Base-by-base conservation (phyloP, 2,797 vertebrate species). In the Synanceia verrucosa region DNA sequence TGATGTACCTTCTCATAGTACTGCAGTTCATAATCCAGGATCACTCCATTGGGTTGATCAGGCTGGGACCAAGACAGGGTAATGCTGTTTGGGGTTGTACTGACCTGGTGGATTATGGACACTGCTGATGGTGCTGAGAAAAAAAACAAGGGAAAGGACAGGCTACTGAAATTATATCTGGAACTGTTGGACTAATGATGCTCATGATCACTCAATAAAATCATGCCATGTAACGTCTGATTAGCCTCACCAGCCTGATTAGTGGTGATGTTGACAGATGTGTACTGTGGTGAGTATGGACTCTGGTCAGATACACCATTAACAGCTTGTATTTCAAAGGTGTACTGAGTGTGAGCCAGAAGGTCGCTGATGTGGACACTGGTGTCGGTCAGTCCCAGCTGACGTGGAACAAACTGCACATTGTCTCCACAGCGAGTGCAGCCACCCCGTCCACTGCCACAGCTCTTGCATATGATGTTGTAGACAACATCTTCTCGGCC, bases 381-480 rank as follows among this genome's bases (percentile, higher is more conserved):
- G 0, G 94, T 91, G 75, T 96, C 94, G 0, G 92, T 96, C 68
- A 99, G 93, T 52, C 97, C 97, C 80, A 98, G 94, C 91, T 99
- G 97, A 3, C 97, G 96, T 0, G 97, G 97, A 0, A 95, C 78
- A 0, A 98, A 99, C 88, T 96, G 96, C 50, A 99, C 97, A 0
- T 97, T 97, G 93, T 98, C 97, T 11, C 97, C 97, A 0, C 97
- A 99, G 86, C 97, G 97, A 0, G 95, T 96, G 88, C 97, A 99
- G 0, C 95, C 93, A 0, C 95, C 95, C 0, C 96, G 93, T 0
- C 96, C 95, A 0, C 95, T 95, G 11, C 95, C 96, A 0, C 97
- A 99, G 90, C 96, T 98, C 87, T 99, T 98, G 84, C 97, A 99
- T 85, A 99, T 98, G 91, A 99, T 95, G 88, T 98, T 99, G 89